Base-by-base conservation (phyloP, 2,888 invertebrate genomes). In the Drosophila putrida region DNA sequence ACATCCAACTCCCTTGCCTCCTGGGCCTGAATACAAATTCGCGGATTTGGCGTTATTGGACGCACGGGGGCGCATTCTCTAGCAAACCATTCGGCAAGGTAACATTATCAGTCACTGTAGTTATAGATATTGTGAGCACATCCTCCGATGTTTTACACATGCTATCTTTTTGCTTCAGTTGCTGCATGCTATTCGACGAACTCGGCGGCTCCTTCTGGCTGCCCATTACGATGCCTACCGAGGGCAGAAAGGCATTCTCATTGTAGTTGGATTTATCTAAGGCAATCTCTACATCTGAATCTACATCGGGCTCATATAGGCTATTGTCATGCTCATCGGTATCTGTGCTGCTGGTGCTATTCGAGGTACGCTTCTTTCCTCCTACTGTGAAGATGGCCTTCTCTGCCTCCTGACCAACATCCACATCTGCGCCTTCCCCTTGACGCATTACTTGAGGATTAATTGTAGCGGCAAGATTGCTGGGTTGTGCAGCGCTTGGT, bases 311-410 rank as follows among this genome's bases (percentile, higher is more conserved):
- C 69, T 93, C 93, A 57, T 93, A 94, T 49, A 95, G 94, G 78
- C 95, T 95, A 15, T 94, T 95, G 13, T 95, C 94, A 69, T 94
- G 94, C 13, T 95, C 95, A 43, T 95, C 95, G 0, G 93, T 93
- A 60, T 94, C 94, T 51, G 95, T 95, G 86, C 94, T 94, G 46
- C 93, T 93, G 38, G 90, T 90, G 59, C 87, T 85, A 50, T 78
- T 75, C 11, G 78, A 70, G n/a, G 73, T 71, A 33, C 87, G 87
- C 0, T 79, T 60, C 27, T 80, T 80, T 36, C 78, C 79, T 1
- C 91, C 92, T 3, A 92, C 85, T 0, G 88, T 82, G 49, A 92
- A 92, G 13, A 78, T 65, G 2, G 91, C 89, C 49, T 81, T 79
- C 46, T 89, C 91, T 6, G 91, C 91, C 61, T 91, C 92, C 31